phyloP scores from a whole-genome alignment of 2,113 vertebrate genomes.

The Indicator indicator region DNA sequence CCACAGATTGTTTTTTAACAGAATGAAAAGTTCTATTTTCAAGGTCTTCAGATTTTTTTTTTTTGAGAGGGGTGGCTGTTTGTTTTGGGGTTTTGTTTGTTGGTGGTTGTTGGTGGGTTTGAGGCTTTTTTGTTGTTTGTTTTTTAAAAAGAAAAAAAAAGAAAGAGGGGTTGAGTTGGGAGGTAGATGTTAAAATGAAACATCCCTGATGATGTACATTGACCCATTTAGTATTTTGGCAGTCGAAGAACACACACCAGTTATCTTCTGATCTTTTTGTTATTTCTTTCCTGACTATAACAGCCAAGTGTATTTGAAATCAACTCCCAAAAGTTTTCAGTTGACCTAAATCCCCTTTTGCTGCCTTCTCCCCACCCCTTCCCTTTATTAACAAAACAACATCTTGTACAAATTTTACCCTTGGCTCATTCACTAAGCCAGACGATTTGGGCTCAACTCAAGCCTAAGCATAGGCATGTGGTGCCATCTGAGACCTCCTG shows the following conservation, averaged over 20 bases:
- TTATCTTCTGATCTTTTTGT: background rate
- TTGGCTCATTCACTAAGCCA: background rate
- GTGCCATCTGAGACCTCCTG: background rate
- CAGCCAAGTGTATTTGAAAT: background rate
- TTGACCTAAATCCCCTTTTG: background rate
- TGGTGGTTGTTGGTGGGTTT: no score
- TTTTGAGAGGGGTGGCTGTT: no score
- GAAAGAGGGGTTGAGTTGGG: background rate
- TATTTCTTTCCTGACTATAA: background rate
- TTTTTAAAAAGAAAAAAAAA: background rate
- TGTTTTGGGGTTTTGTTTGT: no score
- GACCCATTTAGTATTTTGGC: background rate
- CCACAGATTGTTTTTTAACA: background rate
- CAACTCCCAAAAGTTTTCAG: background rate
- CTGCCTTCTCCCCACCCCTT: background rate
- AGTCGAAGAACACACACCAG: background rate
- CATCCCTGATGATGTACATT: background rate
- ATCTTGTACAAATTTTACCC: background rate
- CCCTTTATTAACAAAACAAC: background rate
- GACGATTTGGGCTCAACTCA: accelerated
- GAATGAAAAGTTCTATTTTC: background rate
- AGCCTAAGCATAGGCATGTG: background rate
- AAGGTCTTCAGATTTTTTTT: background rate
- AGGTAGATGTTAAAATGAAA: background rate
- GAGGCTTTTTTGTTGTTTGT: no score